Conservation (phyloP, 2,888 invertebrate species). For the Alcis repandata region DNA sequence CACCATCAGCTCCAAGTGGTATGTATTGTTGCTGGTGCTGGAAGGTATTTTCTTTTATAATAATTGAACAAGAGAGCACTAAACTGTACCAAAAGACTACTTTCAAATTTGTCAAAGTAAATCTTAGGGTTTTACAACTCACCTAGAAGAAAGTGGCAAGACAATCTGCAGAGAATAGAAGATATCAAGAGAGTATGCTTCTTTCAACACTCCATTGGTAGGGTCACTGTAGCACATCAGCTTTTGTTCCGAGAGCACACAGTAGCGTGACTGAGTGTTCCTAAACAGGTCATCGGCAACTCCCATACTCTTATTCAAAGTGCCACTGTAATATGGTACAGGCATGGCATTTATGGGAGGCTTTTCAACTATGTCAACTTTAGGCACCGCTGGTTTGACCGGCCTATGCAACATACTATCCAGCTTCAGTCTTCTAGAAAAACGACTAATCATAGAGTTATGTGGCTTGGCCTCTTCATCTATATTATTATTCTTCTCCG, state of each 20-base stretch:
- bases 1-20: slow-evolving; percentile 88
- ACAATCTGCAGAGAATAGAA: slow-evolving; percentile 89
- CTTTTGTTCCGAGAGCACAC: slow-evolving; percentile 90
- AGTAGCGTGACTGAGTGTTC: slow-evolving; percentile 91
- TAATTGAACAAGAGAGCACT: neutral
- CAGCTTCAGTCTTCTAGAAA: slow-evolving; percentile 80
- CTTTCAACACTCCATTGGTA: slow-evolving; percentile 89
- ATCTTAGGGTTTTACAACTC: slow-evolving; percentile 45
- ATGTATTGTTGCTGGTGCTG: slow-evolving; percentile 85
- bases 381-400: slow-evolving; percentile 57
- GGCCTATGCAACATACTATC: slow-evolving; percentile 77
- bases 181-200: slow-evolving; percentile 89
- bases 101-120: neutral
- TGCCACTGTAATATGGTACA: slow-evolving; percentile 86
- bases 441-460: slow-evolving; percentile 72
- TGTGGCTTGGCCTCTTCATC: slow-evolving; percentile 62
- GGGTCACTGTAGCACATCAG: slow-evolving; percentile 91
- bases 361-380: slow-evolving; percentile 75
- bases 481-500: slow-evolving; percentile 48
- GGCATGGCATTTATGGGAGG: slow-evolving; percentile 82
- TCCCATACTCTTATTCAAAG: slow-evolving; percentile 86
- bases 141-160: slow-evolving; percentile 83
- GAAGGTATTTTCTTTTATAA: slow-evolving; percentile 10
- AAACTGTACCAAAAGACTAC: no score
- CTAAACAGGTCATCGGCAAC: slow-evolving; percentile 90